These are phyloP conservation scores for Oriolus oriolus DNA, from an alignment of 2,113 vertebrate genomes.

Conservation along the genomic window DNA sequence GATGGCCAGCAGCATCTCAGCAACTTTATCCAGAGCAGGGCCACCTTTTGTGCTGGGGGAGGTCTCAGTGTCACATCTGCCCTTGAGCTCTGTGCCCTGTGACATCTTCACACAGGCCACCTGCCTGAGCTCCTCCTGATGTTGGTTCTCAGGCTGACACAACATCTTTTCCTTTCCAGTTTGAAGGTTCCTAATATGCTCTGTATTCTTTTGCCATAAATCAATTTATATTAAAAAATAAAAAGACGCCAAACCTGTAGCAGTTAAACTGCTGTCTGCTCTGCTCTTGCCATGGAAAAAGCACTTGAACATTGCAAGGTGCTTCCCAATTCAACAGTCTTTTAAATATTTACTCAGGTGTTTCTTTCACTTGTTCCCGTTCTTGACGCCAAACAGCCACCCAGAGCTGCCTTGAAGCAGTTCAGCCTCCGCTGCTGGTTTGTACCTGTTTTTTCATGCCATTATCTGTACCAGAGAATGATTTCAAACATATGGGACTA, in stretches of 20 bases:
- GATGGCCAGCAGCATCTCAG: background rate
- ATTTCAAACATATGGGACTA: background rate
- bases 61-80: background rate
- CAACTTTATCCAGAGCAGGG: background rate
- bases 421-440: background rate
- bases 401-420: background rate
- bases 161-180: background rate
- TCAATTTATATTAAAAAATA: background rate
- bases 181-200: background rate
- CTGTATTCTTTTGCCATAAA: background rate
- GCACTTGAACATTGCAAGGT: background rate
- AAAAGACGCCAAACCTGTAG: background rate
- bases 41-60: rapidly evolving
- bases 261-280: background rate
- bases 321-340: background rate
- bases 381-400: background rate
- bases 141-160: background rate
- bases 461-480: background rate
- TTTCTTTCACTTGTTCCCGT: background rate
- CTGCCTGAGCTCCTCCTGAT: background rate
- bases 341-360: background rate
- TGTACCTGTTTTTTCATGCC: background rate
- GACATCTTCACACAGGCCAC: background rate
- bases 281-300: background rate
- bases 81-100: background rate